Evolutionary conservation across 2,797 vertebrate species (phyloP).

Genomic region (Siniperca scherzeri): DNA sequence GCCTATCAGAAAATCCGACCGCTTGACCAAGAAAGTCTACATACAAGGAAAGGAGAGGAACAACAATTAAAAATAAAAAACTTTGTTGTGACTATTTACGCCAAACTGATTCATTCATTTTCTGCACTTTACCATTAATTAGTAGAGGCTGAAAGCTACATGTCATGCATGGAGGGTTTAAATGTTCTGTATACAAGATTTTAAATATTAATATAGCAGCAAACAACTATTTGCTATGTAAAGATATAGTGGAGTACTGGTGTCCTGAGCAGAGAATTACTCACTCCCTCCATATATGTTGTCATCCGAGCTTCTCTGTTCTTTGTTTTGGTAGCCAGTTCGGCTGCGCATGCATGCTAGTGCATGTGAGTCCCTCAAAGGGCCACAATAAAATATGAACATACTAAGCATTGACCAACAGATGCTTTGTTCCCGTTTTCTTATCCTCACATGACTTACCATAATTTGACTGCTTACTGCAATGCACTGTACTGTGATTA

Average conservation of each 20-base stretch:
- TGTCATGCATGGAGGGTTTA: background rate
- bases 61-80: background rate
- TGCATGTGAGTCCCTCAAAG: too few species aligned
- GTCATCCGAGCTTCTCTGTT: too few species aligned
- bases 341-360: too few species aligned
- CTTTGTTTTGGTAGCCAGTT: too few species aligned
- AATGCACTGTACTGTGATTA: background rate
- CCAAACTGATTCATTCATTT: background rate
- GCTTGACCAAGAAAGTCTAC: constrained; percentile 47
- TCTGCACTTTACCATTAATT: background rate
- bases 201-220: too few species aligned
- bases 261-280: too few species aligned
- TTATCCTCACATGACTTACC: background rate
- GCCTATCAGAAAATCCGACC: constrained; percentile 57
- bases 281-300: fast-evolving
- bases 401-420: background rate
- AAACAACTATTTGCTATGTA: too few species aligned
- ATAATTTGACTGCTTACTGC: background rate
- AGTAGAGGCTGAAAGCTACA: too few species aligned
- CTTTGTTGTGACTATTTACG: background rate
- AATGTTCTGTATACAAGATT: too few species aligned
- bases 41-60: background rate
- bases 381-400: background rate
- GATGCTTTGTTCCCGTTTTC: background rate
- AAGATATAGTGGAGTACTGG: too few species aligned